phyloP scores from a whole-genome alignment of 2,888 invertebrate genomes.

The Teinopalpus imperialis region DNA sequence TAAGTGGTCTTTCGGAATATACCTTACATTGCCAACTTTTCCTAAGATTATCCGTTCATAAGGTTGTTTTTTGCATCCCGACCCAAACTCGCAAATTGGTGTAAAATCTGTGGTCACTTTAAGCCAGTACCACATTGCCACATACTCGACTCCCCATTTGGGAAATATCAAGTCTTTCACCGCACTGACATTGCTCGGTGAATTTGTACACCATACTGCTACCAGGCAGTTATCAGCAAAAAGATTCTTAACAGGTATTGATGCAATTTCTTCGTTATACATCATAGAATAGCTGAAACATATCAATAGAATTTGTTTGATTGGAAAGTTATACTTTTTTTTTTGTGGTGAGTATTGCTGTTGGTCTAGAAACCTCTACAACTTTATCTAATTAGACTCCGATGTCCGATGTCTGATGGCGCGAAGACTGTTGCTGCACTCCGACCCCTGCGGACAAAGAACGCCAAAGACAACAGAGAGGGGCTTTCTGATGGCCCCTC shows the following conservation, averaged over 20 bases:
- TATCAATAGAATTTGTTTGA: too few relatives aligned
- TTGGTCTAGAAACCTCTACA: too few relatives aligned
- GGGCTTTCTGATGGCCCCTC: too few relatives aligned
- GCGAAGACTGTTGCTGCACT: too few relatives aligned
- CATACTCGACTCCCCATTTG: constrained; percentile 87
- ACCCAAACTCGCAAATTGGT: constrained; percentile 85
- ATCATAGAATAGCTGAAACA: constrained; percentile 90
- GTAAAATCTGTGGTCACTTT: constrained; percentile 89
- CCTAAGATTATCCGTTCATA: constrained; percentile 88
- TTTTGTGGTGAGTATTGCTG: too few relatives aligned
- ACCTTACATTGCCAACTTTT: constrained; percentile 50
- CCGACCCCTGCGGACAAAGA: too few relatives aligned
- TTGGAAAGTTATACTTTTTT: too few relatives aligned
- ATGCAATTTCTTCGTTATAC: constrained; percentile 86
- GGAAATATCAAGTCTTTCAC: constrained; percentile 89
- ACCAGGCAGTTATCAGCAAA: constrained; percentile 85
- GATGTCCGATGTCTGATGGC: too few relatives aligned
- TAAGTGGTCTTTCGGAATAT: constrained; percentile 77
- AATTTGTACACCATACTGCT: constrained; percentile 96
- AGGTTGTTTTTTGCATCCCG: constrained; percentile 90
- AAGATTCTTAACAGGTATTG: constrained; percentile 86
- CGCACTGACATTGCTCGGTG: constrained; percentile 84
- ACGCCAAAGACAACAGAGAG: too few relatives aligned
- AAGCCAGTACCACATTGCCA: constrained; percentile 93
- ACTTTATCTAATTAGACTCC: too few relatives aligned